Base-by-base conservation (phyloP, 2,888 invertebrate species). In the Gymnosoma rotundatum region DNA sequence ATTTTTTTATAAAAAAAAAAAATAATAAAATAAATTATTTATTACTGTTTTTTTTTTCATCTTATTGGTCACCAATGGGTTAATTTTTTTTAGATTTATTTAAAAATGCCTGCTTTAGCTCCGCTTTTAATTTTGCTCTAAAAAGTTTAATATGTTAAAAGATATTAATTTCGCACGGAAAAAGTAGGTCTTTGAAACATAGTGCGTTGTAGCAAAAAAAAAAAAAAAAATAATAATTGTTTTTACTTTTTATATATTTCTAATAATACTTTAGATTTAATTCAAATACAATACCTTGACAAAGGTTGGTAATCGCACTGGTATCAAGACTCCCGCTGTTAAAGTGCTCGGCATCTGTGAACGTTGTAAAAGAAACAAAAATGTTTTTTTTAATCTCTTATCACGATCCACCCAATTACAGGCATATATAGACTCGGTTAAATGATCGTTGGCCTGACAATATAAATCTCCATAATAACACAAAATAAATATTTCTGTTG, bases 371-470 rank as follows among this genome's bases (percentile, higher is more conserved):
- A 94, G 92, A 18, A 94, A 88, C 69, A 92, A 88, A 48, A 87
- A 20, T 10, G 83, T 78, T 36, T 66, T 90, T 12, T 92, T 91
- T 87, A 93, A 94, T 58, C 88, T 88, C 0, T 80, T 81, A 54
- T 93, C 91, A 88, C 94, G 93, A 38, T 93, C 91, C 67, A 93
- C 92, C 94, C 94, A 94, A 4, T 93, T 93, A 78, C 93, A 93
- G n/a, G 91, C 91, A 87, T 94, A 94, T 83, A 94, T 88, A 63
- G 92, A 92, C 2, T 91, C 90, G 0, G 93, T 90, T 0, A 94
- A 90, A 0, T 91, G 88, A 78, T 93, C 91, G 61, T 93, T 93
- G 91, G 93, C 89, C 7, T 89, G 86, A 4, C 92, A 93, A 0
- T 94, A 91, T 56, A 93, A 91, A 85, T 93, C 93, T 0, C 94